phyloP scores from a whole-genome alignment of 1,140 invertebrate species.

The Rhopalosiphum maidis region DNA sequence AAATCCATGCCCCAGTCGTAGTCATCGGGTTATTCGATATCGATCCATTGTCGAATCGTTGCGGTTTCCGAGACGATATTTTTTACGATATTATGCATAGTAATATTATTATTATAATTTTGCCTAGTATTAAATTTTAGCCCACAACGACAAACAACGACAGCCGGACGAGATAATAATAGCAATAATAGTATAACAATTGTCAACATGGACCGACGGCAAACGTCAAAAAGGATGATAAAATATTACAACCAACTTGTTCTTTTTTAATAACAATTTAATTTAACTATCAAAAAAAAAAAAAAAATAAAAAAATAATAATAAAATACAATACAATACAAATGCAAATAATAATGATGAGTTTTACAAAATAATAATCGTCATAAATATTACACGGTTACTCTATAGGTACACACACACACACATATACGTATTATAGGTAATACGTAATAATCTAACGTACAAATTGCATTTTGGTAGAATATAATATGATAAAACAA shows the following conservation, averaged over 20 bases:
- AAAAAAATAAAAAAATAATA: not conserved
- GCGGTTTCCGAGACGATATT: not conserved
- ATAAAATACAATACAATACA: not conserved
- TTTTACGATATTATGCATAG: not conserved
- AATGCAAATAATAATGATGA: not conserved
- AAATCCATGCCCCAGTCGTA: not conserved
- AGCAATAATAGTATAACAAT: not conserved
- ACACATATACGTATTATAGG: not conserved
- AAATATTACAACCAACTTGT: not conserved
- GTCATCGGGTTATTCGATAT: not conserved
- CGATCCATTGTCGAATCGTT: not conserved
- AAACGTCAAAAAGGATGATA: not conserved
- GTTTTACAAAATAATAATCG: constrained; percentile 32
- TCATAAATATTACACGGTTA: not conserved
- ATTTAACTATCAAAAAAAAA: constrained; percentile 21
- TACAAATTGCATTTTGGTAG: not conserved
- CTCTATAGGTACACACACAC: not conserved
- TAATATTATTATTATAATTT: not conserved
- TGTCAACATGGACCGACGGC: not conserved
- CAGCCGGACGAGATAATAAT: not conserved
- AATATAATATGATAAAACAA: not conserved
- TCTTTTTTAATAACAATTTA: constrained; percentile 39
- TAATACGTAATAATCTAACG: not conserved
- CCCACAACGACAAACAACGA: not conserved
- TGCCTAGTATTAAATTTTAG: not conserved